Conservation (phyloP, 2,797 vertebrate species). For the Sarcophilus harrisii region DNA sequence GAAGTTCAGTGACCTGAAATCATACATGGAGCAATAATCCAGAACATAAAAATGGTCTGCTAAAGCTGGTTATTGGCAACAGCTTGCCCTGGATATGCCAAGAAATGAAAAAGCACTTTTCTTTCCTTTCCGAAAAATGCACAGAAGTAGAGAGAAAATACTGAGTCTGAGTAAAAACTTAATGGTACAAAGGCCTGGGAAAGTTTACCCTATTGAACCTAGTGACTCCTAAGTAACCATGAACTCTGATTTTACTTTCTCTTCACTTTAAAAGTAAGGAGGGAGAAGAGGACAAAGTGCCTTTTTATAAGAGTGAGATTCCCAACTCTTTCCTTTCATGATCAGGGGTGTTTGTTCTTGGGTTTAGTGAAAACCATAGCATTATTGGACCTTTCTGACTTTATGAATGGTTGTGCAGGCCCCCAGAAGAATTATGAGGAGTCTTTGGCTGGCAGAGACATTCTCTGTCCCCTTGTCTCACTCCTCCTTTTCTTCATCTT, state of each 20-base stretch:
- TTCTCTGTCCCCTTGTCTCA: neutral
- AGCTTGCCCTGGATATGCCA: neutral
- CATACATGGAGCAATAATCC: neutral
- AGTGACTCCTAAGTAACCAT: neutral
- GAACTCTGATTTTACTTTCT: neutral
- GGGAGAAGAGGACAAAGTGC: neutral
- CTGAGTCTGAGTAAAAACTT: neutral
- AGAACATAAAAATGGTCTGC: neutral
- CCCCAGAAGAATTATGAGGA: neutral
- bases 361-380: neutral
- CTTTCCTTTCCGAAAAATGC: neutral
- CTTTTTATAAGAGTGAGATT: neutral
- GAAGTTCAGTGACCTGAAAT: neutral
- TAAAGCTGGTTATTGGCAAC: neutral
- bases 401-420: neutral
- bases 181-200: neutral
- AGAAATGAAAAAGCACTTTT: neutral
- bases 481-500: neutral
- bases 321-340: neutral
- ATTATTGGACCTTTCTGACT: neutral
- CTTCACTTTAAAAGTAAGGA: neutral
- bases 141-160: neutral
- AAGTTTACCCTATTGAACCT: neutral
- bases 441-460: neutral
- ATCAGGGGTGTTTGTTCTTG: neutral